Evolutionary conservation across 35 echinoderm and acorn worm genomes (phyloP).

Genomic region (Ophiothrix spiculata): DNA sequence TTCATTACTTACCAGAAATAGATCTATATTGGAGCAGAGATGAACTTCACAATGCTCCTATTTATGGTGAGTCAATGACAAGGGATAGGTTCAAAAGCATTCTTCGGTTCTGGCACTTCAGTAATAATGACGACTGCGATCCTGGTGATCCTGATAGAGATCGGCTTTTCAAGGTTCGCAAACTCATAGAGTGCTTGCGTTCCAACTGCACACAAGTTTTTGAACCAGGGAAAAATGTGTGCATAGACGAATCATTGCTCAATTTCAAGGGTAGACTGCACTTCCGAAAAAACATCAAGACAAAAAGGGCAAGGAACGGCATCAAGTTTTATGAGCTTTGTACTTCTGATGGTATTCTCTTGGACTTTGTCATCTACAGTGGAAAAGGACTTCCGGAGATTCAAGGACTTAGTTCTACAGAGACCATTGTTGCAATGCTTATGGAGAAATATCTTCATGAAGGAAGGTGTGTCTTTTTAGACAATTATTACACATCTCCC

Average conservation of each 20-base stretch:
- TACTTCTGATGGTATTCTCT: slow-evolving; percentile 17
- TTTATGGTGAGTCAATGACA: too few relatives aligned
- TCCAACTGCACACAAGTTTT: neutral
- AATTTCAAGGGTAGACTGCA: neutral
- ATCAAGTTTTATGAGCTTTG: slow-evolving; percentile 25
- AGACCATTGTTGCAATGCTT: neutral
- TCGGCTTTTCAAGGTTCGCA: slow-evolving; percentile 5
- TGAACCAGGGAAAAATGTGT: neutral
- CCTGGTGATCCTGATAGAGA: neutral
- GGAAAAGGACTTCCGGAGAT: neutral
- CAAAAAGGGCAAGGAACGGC: slow-evolving; percentile 8
- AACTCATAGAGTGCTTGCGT: neutral
- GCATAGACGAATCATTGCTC: slow-evolving; percentile 1
- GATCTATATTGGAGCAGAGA: neutral
- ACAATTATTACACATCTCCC: too few relatives aligned
- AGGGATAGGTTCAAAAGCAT: too few relatives aligned
- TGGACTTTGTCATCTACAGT: slow-evolving; percentile 4
- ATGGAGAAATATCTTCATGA: neutral
- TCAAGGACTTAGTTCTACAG: neutral
- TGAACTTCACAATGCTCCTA: too few relatives aligned
- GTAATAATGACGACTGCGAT: neutral
- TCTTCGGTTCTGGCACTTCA: neutral
- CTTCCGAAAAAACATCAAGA: too few relatives aligned
- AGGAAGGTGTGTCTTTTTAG: too few relatives aligned
- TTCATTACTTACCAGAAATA: neutral